These are phyloP conservation scores for Alauda arvensis DNA, from an alignment of 2,797 vertebrate species.

Conservation along the genomic window DNA sequence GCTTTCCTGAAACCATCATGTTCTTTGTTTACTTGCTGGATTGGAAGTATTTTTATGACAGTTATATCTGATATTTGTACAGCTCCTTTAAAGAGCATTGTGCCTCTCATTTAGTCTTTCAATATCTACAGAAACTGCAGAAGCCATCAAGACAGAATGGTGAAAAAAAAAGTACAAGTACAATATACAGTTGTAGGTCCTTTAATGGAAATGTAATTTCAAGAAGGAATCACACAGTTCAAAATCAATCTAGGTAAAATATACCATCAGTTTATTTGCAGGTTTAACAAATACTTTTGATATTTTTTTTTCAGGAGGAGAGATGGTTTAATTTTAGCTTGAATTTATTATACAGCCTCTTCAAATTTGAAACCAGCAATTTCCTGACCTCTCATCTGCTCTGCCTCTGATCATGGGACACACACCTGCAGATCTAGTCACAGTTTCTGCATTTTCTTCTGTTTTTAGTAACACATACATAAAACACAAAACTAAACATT, in stretches of 20 bases:
- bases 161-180: not conserved
- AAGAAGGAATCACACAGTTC: not conserved
- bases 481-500: not conserved
- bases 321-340: conserved; percentile 42
- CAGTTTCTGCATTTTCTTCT: not conserved
- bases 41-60: not conserved
- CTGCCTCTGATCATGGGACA: conserved; percentile 1
- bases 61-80: not conserved
- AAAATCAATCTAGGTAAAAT: not conserved
- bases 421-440: conserved; percentile 9
- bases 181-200: not conserved
- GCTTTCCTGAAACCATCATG: not conserved
- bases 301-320: not conserved
- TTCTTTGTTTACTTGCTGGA: not conserved
- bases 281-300: not conserved
- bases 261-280: conserved; percentile 3
- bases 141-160: not conserved
- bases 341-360: conserved; percentile 22
- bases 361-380: conserved; percentile 31
- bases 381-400: conserved; percentile 23
- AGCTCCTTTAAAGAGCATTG: not conserved
- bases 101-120: not conserved
- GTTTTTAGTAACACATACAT: not conserved
- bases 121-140: not conserved
- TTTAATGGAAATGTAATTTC: conserved; percentile 6